Evolutionary conservation across 2,113 vertebrate genomes (phyloP).

Genomic region (Indri indri): DNA sequence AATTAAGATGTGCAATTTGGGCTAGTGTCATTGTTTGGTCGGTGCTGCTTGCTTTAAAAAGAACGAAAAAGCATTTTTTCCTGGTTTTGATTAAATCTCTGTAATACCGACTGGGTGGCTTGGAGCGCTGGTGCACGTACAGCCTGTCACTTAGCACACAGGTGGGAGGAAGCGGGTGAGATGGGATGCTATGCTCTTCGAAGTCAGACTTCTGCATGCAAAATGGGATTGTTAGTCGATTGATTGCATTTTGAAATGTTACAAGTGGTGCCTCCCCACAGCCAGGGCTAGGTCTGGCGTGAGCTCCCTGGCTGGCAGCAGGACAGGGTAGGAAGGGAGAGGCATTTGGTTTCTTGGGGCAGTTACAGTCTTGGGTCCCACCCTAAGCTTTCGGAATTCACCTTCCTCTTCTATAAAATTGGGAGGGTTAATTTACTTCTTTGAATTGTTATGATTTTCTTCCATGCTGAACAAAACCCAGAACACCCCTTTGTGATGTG

Average conservation of each 20-base stretch:
- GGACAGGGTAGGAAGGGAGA: not conserved
- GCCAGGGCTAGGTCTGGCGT: not conserved
- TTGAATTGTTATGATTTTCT: not conserved
- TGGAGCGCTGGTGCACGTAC: rapidly evolving
- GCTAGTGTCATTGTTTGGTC: not conserved
- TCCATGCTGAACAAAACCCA: not conserved
- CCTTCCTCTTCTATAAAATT: not conserved
- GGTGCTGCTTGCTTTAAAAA: not conserved
- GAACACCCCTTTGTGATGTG: rapidly evolving
- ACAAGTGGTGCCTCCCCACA: not conserved
- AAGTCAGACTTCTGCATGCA: not conserved
- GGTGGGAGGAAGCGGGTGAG: rapidly evolving
- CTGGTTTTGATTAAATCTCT: not conserved
- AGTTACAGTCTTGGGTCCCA: not conserved
- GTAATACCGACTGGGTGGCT: rapidly evolving
- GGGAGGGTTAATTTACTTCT: not conserved
- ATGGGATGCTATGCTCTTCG: not conserved
- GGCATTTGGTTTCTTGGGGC: too few species aligned
- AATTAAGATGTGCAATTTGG: not conserved
- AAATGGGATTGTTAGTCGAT: rapidly evolving
- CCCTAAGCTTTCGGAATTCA: not conserved
- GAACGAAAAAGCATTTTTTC: not conserved
- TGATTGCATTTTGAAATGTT: not conserved
- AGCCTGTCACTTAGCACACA: not conserved
- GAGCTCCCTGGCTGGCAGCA: not conserved